These are phyloP conservation scores for Drosophila tristis DNA, from an alignment of 1,140 invertebrate genomes.

Conservation along the genomic window DNA sequence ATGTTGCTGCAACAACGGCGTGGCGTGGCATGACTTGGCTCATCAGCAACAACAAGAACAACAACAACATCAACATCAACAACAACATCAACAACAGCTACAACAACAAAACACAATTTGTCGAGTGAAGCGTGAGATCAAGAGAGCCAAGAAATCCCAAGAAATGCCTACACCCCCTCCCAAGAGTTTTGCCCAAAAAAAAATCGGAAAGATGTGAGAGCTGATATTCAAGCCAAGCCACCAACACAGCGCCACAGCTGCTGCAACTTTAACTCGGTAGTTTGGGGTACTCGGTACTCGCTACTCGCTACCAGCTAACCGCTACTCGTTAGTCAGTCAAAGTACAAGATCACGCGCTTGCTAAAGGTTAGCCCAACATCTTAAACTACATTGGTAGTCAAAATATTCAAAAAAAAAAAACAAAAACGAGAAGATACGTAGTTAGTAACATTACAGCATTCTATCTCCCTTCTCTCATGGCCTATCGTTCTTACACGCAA, in stretches of 20 bases:
- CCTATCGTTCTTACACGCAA: slow-evolving; percentile 31
- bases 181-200: slow-evolving; percentile 14
- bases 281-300: slow-evolving; percentile 37
- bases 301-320: slow-evolving; percentile 40
- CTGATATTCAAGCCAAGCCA: slow-evolving; percentile 41
- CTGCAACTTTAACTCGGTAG: slow-evolving; percentile 51
- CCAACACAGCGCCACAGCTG: slow-evolving; percentile 30
- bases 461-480: slow-evolving; percentile 62
- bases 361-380: slow-evolving; percentile 78
- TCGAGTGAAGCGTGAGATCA: slow-evolving; percentile 51
- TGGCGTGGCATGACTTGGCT: slow-evolving; percentile 7
- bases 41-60: slow-evolving; percentile 13
- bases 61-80: slow-evolving; percentile 29
- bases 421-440: slow-evolving; percentile 66
- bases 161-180: slow-evolving; percentile 15
- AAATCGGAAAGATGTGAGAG: slow-evolving; percentile 60
- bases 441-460: slow-evolving; percentile 71
- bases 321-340: slow-evolving; percentile 74
- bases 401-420: slow-evolving; percentile 37
- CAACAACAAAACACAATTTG: slow-evolving; percentile 52
- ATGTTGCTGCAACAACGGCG: slow-evolving; percentile 20
- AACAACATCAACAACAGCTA: slow-evolving; percentile 26
- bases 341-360: slow-evolving; percentile 76
- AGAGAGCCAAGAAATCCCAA: slow-evolving; percentile 9
- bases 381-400: slow-evolving; percentile 75